Percentiles rank a stretch among this genome's conserved stretches.
Conservation (phyloP, 1,140 invertebrate genomes). For the Aphis gossypii region DNA sequence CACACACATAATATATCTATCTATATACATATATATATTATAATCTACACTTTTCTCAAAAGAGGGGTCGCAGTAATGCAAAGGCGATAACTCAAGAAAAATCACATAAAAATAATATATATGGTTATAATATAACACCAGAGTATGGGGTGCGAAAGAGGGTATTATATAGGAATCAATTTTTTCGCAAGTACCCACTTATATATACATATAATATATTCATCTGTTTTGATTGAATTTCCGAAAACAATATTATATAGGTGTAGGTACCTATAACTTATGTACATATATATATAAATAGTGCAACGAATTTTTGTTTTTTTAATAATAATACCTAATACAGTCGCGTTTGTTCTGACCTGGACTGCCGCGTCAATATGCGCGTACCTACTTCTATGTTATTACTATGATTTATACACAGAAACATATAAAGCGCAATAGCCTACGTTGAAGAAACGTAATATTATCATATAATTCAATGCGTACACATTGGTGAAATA, state of each 20-base stretch:
- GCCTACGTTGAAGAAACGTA: neutral
- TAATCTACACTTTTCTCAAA: slow-evolving; percentile 4
- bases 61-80: slow-evolving; percentile 39
- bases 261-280: neutral
- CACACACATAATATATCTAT: neutral
- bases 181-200: slow-evolving; percentile 19
- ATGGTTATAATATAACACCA: neutral
- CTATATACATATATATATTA: neutral
- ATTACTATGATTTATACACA: neutral
- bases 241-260: slow-evolving; percentile 12
- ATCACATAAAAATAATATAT: slow-evolving; percentile 16
- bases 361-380: neutral
- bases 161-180: slow-evolving; percentile 3
- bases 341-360: neutral
- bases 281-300: neutral
- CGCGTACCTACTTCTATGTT: neutral
- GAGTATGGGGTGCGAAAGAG: neutral
- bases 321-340: neutral
- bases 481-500: no score
- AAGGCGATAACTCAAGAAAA: slow-evolving; percentile 39
- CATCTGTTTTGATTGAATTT: slow-evolving; percentile 13
- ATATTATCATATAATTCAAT: neutral
- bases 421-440: neutral
- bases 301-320: neutral
- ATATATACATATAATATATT: slow-evolving; percentile 4